Evolutionary conservation across 1,140 invertebrate genomes (phyloP), one percentile per base, ranked within the genome.

Genomic region (Drosophila oshimai): DNA sequence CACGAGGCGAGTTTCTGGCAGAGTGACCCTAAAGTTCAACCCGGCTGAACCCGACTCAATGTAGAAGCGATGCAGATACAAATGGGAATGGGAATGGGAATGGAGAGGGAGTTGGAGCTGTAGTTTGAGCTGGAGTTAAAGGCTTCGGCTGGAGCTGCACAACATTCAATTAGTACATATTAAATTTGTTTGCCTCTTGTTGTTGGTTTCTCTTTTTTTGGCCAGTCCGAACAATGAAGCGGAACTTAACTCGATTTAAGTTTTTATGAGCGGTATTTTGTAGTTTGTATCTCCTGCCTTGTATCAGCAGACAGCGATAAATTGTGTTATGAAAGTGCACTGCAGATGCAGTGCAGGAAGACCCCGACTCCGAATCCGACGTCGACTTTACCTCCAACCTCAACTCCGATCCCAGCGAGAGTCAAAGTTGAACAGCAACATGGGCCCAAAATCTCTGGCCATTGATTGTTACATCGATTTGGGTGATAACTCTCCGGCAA

Each of bases 131-230:
- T 29, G 50, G 31, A 31, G 44, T 46, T 45, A 46, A 49, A 49
- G 20, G 42, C 58, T 50, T 60, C 47, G 57, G 67, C 31, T 18
- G 9, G 13, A 6, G 34, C 58, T 78, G 69, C 75, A 78, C 77
- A 80, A 80, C 65, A 80, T 80, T 79, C 77, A 80, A 80, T 80
- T 80, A 80, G 77, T 80, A 68, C 70, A 79, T 80, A 80, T 80
- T 71, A 74, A 74, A 74, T 80, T 79, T 74, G 75, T 70, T 61
- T 79, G 74, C 69, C 50, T 47, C 37, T 44, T 73, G 67, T 60
- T 50, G 17, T 33, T 61, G 54, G 42, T 72, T 53, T 72, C 68
- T 46, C 68, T 72, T 60, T 41, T 41, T 68, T 58, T 54, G 47
- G 57, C 55, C 68, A 26, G 55, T 39, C 54, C 41, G 64, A 80